Evolutionary conservation across 2,888 invertebrate genomes (phyloP).

Genomic region (Euphydryas editha): DNA sequence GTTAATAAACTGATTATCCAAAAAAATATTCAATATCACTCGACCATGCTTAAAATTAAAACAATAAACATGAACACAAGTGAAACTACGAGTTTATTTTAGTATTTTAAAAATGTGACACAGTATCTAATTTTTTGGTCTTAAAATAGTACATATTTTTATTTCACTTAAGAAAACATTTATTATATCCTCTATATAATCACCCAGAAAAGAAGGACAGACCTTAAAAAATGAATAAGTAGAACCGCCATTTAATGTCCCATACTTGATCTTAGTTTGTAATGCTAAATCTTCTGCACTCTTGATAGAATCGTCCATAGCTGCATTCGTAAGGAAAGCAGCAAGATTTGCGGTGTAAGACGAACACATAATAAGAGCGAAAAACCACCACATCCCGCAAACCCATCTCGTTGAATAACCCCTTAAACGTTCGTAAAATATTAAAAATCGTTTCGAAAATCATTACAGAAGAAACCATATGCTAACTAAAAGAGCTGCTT

Average conservation of each 20-base stretch:
- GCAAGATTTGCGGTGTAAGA: slow-evolving; percentile 98
- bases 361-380: slow-evolving; percentile 95
- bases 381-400: slow-evolving; percentile 98
- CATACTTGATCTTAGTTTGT: slow-evolving; percentile 98
- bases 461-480: not conserved
- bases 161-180: no score
- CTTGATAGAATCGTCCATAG: slow-evolving; percentile 94
- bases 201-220: not conserved
- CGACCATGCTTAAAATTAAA: no score
- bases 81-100: no score
- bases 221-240: slow-evolving; percentile 96
- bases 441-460: not conserved
- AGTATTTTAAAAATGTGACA: no score
- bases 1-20: no score
- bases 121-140: no score
- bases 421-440: slow-evolving; percentile 67
- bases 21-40: no score
- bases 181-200: not conserved
- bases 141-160: no score
- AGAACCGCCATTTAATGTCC: slow-evolving; percentile 94
- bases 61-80: no score
- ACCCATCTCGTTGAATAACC: slow-evolving; percentile 96
- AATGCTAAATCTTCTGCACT: slow-evolving; percentile 95
- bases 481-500: no score
- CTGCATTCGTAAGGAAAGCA: slow-evolving; percentile 95